These are phyloP conservation scores for Tarsius wallacei DNA, from an alignment of 2,797 vertebrate species.

Conservation along the genomic window DNA sequence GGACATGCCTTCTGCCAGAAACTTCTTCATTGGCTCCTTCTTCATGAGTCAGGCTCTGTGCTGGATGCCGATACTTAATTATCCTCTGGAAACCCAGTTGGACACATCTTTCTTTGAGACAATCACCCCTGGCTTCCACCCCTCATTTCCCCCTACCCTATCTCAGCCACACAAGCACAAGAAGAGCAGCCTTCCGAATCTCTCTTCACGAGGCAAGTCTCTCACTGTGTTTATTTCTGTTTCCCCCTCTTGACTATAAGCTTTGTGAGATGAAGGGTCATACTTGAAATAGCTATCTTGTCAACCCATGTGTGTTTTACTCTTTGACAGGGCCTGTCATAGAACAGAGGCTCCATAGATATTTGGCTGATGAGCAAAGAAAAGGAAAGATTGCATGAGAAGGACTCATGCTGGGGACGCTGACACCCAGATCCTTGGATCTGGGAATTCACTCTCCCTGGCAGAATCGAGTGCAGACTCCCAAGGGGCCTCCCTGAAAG, in stretches of 20 bases:
- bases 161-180: not conserved
- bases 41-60: no score
- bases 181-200: not conserved
- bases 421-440: rapidly evolving
- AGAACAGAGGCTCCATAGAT: not conserved
- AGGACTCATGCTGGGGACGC: not conserved
- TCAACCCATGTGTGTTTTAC: not conserved
- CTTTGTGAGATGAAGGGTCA: not conserved
- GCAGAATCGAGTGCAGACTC: not conserved
- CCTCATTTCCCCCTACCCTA: rapidly evolving
- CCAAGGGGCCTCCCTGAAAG: not conserved
- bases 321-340: not conserved
- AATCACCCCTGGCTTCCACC: no score
- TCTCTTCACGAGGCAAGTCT: not conserved
- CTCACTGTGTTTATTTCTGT: not conserved
- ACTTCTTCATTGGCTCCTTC: not conserved
- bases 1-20: not conserved
- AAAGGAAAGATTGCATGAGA: not conserved
- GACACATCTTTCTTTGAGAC: not conserved
- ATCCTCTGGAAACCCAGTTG: not conserved
- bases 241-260: not conserved
- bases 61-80: not conserved
- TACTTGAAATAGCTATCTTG: not conserved
- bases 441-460: not conserved
- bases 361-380: not conserved